Percentiles rank a stretch among this genome's conserved stretches.
Conservation (phyloP, 2,113 vertebrate species). For the Stigmatopora argus region DNA sequence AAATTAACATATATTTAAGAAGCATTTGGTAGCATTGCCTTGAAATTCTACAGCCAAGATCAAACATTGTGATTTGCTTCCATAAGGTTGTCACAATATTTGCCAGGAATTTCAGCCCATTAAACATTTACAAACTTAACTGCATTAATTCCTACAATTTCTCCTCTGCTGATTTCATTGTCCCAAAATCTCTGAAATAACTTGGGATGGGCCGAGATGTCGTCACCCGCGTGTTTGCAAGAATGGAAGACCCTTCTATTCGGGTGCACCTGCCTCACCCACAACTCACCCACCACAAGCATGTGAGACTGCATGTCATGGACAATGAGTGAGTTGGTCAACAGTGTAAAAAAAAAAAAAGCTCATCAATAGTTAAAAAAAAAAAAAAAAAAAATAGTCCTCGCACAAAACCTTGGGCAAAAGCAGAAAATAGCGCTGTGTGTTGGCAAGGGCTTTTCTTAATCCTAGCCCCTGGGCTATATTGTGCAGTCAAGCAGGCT, state of each 20-base stretch:
- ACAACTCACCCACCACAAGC: background rate
- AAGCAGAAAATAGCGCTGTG: constrained; percentile 73
- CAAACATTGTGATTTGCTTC: too few species aligned
- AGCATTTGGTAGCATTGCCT: too few species aligned
- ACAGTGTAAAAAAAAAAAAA: background rate
- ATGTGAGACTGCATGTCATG: background rate
- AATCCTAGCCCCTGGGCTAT: constrained; percentile 78
- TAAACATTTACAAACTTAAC: too few species aligned
- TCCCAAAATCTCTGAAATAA: background rate
- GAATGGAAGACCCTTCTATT: background rate
- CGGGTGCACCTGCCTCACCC: constrained; percentile 1
- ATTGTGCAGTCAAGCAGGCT: constrained; percentile 84
- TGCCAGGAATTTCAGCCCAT: too few species aligned
- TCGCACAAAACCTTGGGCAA: constrained; percentile 56
- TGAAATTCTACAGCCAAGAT: too few species aligned
- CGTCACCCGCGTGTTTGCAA: background rate
- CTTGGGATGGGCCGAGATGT: background rate
- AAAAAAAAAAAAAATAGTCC: background rate
- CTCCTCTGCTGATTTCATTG: background rate
- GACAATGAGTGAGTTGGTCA: background rate
- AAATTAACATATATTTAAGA: too few species aligned
- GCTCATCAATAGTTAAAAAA: too few species aligned
- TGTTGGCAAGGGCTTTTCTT: constrained; percentile 75
- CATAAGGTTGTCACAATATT: too few species aligned
- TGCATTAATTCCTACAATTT: background rate